A percentile compares a stretch with the other conserved stretches of the same genome.
Evolutionary conservation across 1,140 invertebrate genomes (phyloP).

Genomic region (Bombus picipes): DNA sequence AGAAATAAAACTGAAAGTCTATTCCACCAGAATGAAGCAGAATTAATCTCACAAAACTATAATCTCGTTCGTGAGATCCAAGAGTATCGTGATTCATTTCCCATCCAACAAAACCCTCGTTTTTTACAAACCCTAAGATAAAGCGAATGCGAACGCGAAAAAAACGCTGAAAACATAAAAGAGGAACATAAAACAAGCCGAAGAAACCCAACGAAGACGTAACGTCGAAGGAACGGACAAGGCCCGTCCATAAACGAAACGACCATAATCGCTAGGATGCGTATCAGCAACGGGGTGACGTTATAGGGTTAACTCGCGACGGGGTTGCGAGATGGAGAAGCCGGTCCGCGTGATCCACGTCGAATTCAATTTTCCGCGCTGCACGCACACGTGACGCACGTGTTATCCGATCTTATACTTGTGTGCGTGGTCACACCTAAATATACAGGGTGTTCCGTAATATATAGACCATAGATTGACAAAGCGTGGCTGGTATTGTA

Average conservation of each 20-base stretch:
- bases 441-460: background rate
- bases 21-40: background rate
- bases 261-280: slow-evolving; percentile 43
- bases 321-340: slow-evolving; percentile 22
- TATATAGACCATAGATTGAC: background rate
- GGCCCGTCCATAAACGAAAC: slow-evolving; percentile 25
- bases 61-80: background rate
- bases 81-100: background rate
- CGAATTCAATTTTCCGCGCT: slow-evolving; percentile 64
- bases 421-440: background rate
- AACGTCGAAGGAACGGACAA: background rate
- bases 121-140: background rate
- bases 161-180: background rate
- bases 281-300: slow-evolving; percentile 29
- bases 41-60: background rate
- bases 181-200: background rate
- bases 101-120: background rate
- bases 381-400: slow-evolving; percentile 35
- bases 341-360: slow-evolving; percentile 39
- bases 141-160: background rate
- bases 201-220: background rate
- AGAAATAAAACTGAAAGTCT: background rate
- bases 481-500: too few species aligned
- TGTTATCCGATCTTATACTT: background rate
- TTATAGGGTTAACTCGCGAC: slow-evolving; percentile 39